Base-by-base conservation (phyloP, 1,140 invertebrate genomes). In the Cataglyphis hispanica region DNA sequence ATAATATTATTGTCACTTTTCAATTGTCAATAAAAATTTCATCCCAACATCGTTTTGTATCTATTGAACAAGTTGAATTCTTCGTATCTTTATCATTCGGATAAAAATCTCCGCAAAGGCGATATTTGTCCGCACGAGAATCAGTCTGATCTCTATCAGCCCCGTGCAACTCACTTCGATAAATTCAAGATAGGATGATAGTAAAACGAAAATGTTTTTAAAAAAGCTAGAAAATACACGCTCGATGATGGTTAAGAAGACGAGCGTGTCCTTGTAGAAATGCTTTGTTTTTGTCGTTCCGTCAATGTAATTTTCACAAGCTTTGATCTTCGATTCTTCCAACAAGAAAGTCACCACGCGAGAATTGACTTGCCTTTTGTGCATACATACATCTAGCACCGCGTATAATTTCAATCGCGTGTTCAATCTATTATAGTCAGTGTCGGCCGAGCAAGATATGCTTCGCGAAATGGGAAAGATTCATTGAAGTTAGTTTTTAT, bases 271-370 rank as follows among this genome's bases (percentile, higher is more conserved):
- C 31, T 31, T 31, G 60, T 43, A 31, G 37, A 31, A 31, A 67
- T 10, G 58, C 46, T n/a, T n/a, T n/a, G 34, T 64, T 34, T 31
- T 66, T 61, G 66, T 31, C 40, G 75, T 50, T 3, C 56, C 19
- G 16, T 53, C 53, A 87, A 85, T 40, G 76, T 81, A 85, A 85
- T 89, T 88, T 86, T 58, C 80, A 60, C 87, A 77, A 37, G 84
- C 84, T 87, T 87, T 87, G 84, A 88, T 88, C 86, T 89, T 85
- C 86, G 80, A 77, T 87, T 89, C 80, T 87, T 85, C 81, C 63
- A 5, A 66, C 50, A 22, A 72, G 34, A 72, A 53, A 72, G 67
- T 46, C 56, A 43, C 25, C 53, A 37, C 31, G 53, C 22, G 37
- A 25, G 63, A 37, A 43, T 34, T 53, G 72, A 78, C 63, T 84